These are phyloP conservation scores for Idaea dimidiata DNA, from an alignment of 2,888 invertebrate species.

Conservation along the genomic window DNA sequence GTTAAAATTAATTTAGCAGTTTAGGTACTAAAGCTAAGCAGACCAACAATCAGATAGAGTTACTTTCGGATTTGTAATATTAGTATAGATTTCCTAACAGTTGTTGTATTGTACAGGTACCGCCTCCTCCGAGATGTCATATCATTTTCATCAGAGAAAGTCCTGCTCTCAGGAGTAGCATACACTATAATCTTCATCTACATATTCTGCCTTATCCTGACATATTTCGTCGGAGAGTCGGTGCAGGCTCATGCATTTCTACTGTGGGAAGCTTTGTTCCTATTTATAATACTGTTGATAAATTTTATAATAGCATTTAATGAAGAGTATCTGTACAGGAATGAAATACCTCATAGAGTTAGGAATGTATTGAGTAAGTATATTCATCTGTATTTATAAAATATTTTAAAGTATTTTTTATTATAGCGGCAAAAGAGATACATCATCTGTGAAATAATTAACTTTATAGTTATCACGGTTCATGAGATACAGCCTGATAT, in stretches of 20 bases:
- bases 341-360: slow-evolving; percentile 80
- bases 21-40: too few species aligned
- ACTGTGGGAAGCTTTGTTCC: slow-evolving; percentile 68
- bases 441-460: too few species aligned
- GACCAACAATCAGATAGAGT: too few species aligned
- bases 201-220: slow-evolving; percentile 62
- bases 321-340: slow-evolving; percentile 70
- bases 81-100: not conserved
- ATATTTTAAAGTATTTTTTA: too few species aligned
- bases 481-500: too few species aligned
- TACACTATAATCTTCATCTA: slow-evolving; percentile 67
- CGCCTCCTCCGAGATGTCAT: slow-evolving; percentile 59
- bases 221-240: slow-evolving; percentile 65
- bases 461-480: too few species aligned
- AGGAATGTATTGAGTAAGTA: slow-evolving; percentile 69
- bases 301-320: slow-evolving; percentile 71
- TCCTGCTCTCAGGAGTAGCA: slow-evolving; percentile 67
- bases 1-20: too few species aligned
- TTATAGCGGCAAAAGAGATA: too few species aligned
- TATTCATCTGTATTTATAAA: not conserved
- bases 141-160: slow-evolving; percentile 74
- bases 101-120: slow-evolving; percentile 45
- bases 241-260: slow-evolving; percentile 64
- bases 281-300: slow-evolving; percentile 63
- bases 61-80: too few species aligned